Evolutionary conservation across 1,140 invertebrate species (phyloP).

Genomic region (Neodiprion lecontei): DNA sequence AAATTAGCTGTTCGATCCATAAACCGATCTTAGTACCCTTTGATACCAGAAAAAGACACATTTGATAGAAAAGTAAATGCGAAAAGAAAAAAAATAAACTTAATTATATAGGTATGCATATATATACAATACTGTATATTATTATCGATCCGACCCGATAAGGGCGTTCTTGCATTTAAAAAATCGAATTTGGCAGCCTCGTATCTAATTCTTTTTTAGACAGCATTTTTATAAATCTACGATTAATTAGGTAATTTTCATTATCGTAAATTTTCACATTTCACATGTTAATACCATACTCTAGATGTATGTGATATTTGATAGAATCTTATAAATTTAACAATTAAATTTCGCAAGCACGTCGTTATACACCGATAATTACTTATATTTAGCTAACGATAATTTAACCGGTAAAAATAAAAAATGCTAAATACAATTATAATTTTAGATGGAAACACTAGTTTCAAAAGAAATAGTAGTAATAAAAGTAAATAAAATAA

Average conservation of each 20-base stretch:
- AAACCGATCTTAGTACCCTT: conserved; percentile 47
- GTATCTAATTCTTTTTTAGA: conserved; percentile 1
- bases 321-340: too few species aligned
- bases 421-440: too few species aligned
- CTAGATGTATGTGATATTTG: too few species aligned
- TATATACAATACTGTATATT: conserved; percentile 12
- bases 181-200: not conserved
- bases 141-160: not conserved
- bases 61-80: conserved; percentile 49
- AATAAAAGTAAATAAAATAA: too few species aligned
- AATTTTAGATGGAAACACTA: too few species aligned
- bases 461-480: too few species aligned
- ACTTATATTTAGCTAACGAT: too few species aligned
- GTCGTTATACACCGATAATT: too few species aligned
- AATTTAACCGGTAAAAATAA: too few species aligned
- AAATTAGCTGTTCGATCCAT: conserved; percentile 40
- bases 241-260: not conserved
- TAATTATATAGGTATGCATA: conserved; percentile 15
- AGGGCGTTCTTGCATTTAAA: conserved; percentile 18
- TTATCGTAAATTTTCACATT: not conserved
- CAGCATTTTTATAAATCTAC: conserved; percentile 14
- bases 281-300: too few species aligned
- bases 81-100: conserved; percentile 23
- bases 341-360: too few species aligned
- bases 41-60: conserved; percentile 53